These are phyloP conservation scores for Noctua janthe DNA, from an alignment of 2,888 invertebrate genomes.

Conservation along the genomic window DNA sequence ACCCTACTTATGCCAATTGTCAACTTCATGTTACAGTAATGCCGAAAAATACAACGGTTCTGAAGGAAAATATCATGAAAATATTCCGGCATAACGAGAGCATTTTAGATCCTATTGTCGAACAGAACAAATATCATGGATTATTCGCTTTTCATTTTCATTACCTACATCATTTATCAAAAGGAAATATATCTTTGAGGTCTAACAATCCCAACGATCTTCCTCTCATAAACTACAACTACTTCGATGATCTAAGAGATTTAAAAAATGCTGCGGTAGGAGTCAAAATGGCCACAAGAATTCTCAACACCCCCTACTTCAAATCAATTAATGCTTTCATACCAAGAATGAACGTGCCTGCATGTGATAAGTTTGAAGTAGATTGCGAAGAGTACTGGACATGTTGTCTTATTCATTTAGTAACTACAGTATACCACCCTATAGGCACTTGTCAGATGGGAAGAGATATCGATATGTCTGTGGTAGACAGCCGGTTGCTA, in stretches of 20 bases:
- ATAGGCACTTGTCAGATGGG: conserved; percentile 91
- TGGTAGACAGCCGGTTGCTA: conserved; percentile 80
- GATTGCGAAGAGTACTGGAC: conserved; percentile 55
- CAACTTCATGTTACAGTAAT: conserved; percentile 35
- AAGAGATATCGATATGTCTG: conserved; percentile 79
- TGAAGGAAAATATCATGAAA: conserved; percentile 12
- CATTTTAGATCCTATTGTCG: conserved; percentile 34
- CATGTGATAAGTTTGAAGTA: conserved; percentile 58
- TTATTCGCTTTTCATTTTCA: conserved; percentile 31
- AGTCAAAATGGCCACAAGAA: conserved; percentile 40
- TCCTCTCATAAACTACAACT: conserved; percentile 50
- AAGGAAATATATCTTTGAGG: conserved; percentile 45
- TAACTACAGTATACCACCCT: conserved; percentile 90
- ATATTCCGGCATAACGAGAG: conserved; percentile 34
- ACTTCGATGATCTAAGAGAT: conserved; percentile 48
- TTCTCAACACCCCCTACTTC: conserved; percentile 46
- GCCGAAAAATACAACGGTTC: conserved; percentile 28
- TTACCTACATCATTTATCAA: conserved; percentile 52
- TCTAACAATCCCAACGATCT: conserved; percentile 30
- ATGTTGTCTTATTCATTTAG: conserved; percentile 38
- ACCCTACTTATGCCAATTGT: conserved; percentile 41
- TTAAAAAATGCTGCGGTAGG: conserved; percentile 37
- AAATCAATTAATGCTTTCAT: conserved; percentile 48
- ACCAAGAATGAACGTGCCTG: conserved; percentile 41
- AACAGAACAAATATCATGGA: conserved; percentile 32